Evolutionary conservation across 2,888 invertebrate genomes (phyloP).

Genomic region (Synergus gifuensis): DNA sequence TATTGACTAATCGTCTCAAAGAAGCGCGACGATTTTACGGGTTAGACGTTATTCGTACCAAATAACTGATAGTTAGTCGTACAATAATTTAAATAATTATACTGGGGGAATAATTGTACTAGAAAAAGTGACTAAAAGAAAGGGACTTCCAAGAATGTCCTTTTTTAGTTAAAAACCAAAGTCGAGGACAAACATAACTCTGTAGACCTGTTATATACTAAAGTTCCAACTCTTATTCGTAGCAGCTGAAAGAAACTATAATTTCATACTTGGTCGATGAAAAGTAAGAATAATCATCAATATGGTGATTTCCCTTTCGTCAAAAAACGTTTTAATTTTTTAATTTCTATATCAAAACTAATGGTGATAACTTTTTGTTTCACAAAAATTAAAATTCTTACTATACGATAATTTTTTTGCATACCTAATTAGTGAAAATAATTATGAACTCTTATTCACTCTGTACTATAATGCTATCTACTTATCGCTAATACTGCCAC

Average conservation of each 20-base stretch:
- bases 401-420: not conserved
- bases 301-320: not conserved
- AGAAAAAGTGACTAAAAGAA: constrained; percentile 41
- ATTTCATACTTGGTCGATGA: not conserved
- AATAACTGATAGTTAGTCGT: constrained; percentile 65
- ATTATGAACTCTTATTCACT: not conserved
- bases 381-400: not conserved
- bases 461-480: constrained; percentile 22
- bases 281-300: not conserved
- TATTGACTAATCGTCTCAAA: constrained; percentile 60
- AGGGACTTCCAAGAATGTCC: constrained; percentile 23
- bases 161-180: constrained; percentile 32
- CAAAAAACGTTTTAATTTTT: not conserved
- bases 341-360: not conserved
- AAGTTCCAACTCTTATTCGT: constrained; percentile 7
- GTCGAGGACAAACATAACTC: constrained; percentile 40
- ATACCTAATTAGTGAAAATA: not conserved
- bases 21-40: constrained; percentile 58
- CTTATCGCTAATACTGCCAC: constrained; percentile 47
- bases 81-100: constrained; percentile 59
- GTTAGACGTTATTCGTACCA: constrained; percentile 69
- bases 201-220: constrained; percentile 46
- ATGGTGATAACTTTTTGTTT: not conserved
- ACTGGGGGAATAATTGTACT: constrained; percentile 47
- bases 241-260: not conserved